Evolutionary conservation across 2,888 invertebrate species (phyloP).

Genomic region (Melanophora roralis): DNA sequence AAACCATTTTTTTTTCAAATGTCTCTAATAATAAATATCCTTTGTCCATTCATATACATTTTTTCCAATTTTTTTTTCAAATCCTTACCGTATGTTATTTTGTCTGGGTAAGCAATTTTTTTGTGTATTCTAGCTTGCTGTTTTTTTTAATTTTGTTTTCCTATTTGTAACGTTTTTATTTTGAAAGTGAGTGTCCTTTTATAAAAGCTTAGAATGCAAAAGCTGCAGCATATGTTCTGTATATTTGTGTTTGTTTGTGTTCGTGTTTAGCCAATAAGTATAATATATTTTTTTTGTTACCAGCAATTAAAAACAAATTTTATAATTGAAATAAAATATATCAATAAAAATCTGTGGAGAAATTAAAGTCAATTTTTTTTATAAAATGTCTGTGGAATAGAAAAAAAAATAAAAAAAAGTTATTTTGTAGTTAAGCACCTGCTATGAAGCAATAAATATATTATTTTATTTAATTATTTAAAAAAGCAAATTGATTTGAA

Average conservation of each 20-base stretch:
- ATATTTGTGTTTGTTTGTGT: background rate
- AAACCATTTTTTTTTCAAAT: slow-evolving; percentile 36
- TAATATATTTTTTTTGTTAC: background rate
- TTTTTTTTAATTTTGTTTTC: slow-evolving; percentile 30
- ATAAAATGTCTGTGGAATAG: background rate
- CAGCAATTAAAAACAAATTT: slow-evolving; percentile 27
- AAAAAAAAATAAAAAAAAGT: background rate
- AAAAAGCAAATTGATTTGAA: too few relatives aligned
- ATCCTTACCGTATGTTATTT: slow-evolving; percentile 57
- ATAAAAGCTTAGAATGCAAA: slow-evolving; percentile 26
- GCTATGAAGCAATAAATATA: too few relatives aligned
- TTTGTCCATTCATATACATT: slow-evolving; percentile 10
- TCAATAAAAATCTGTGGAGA: slow-evolving; percentile 9
- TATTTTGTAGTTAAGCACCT: too few relatives aligned
- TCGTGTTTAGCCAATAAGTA: background rate
- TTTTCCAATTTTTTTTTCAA: slow-evolving; percentile 23
- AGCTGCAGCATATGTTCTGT: background rate
- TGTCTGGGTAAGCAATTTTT: slow-evolving; percentile 57
- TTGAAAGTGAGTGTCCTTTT: slow-evolving; percentile 27
- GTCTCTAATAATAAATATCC: slow-evolving; percentile 29
- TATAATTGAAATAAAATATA: slow-evolving; percentile 27
- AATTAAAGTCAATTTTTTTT: slow-evolving; percentile 4
- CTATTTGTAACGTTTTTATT: slow-evolving; percentile 33
- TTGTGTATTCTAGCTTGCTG: slow-evolving; percentile 31
- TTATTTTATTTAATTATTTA: too few relatives aligned